Percentiles rank a stretch among this genome's conserved stretches.
Conservation (phyloP, 2,888 invertebrate species). For the Cheilosia impressa region DNA sequence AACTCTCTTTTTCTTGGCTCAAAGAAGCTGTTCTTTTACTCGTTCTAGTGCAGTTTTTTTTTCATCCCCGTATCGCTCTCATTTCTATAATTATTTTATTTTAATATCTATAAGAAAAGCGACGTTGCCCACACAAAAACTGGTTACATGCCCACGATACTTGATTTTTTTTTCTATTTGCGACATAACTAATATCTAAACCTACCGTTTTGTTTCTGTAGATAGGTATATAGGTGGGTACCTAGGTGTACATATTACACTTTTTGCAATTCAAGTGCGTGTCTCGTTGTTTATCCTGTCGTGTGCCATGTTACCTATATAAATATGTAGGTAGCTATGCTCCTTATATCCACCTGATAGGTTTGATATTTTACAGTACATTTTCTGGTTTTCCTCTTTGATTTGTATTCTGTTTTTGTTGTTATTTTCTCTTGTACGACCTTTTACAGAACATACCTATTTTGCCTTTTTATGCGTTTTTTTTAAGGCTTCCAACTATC, state of each 20-base stretch:
- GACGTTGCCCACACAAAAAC: slow-evolving; percentile 14
- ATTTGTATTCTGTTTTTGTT: slow-evolving; percentile 35
- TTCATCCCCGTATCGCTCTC: slow-evolving; percentile 43
- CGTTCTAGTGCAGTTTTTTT: slow-evolving; percentile 33
- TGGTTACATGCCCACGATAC: slow-evolving; percentile 3
- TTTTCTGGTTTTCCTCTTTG: slow-evolving; percentile 12
- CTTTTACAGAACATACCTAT: neutral
- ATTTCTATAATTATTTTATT: slow-evolving; percentile 40
- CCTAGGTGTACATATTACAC: neutral
- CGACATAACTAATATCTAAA: neutral
- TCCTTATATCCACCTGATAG: slow-evolving; percentile 24
- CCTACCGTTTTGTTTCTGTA: neutral
- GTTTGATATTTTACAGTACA: slow-evolving; percentile 2
- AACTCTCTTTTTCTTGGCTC: slow-evolving; percentile 17
- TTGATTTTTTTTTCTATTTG: neutral
- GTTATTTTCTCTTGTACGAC: slow-evolving; percentile 27
- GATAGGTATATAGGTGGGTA: neutral
- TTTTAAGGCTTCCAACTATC: neutral
- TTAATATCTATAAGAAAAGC: slow-evolving; percentile 13
- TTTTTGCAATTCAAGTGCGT: slow-evolving; percentile 25
- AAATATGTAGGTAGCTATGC: too few relatives aligned
- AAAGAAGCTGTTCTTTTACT: neutral
- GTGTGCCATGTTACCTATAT: slow-evolving; percentile 3
- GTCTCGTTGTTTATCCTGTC: slow-evolving; percentile 16
- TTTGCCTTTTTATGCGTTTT: neutral